These are phyloP conservation scores for Agrilus mali DNA, from an alignment of 2,888 invertebrate genomes.

Conservation along the genomic window DNA sequence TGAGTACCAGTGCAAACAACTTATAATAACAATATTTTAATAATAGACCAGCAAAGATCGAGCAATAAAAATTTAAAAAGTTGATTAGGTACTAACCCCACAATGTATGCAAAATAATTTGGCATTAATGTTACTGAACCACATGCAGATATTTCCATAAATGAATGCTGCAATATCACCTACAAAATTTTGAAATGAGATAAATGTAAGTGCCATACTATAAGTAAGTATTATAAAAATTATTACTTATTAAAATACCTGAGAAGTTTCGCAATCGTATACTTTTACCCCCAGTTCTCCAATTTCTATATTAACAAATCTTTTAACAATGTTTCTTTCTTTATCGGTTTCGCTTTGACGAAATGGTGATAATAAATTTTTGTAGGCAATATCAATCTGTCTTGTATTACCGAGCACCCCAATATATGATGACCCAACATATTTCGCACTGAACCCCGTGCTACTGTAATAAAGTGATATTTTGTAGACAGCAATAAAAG, in stretches of 20 bases:
- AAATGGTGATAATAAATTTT: slow-evolving; percentile 22
- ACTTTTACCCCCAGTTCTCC: slow-evolving; percentile 40
- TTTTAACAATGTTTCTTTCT: slow-evolving; percentile 16
- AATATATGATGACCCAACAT: slow-evolving; percentile 36
- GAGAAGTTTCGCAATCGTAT: slow-evolving; percentile 26
- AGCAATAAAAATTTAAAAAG: neutral
- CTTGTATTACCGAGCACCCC: slow-evolving; percentile 39
- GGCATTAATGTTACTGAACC: slow-evolving; percentile 41
- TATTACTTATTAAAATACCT: slow-evolving; percentile 20
- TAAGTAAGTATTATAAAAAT: too few species aligned
- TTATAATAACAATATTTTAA: too few species aligned
- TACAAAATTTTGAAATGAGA: slow-evolving; percentile 26
- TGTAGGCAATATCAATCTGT: slow-evolving; percentile 39
- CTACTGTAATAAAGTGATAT: slow-evolving; percentile 11
- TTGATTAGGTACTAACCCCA: slow-evolving; percentile 38
- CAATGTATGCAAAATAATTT: slow-evolving; percentile 47
- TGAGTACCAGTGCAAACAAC: neutral
- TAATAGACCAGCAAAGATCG: neutral
- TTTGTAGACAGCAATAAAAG: too few species aligned
- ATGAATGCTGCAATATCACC: slow-evolving; percentile 43
- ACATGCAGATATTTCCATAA: slow-evolving; percentile 54
- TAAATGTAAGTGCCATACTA: too few species aligned
- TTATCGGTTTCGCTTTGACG: slow-evolving; percentile 11
- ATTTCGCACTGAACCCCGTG: slow-evolving; percentile 34
- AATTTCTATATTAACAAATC: slow-evolving; percentile 36